These are phyloP conservation scores for Himalopsyche anomala DNA, from an alignment of 2,888 invertebrate genomes.

Conservation along the genomic window DNA sequence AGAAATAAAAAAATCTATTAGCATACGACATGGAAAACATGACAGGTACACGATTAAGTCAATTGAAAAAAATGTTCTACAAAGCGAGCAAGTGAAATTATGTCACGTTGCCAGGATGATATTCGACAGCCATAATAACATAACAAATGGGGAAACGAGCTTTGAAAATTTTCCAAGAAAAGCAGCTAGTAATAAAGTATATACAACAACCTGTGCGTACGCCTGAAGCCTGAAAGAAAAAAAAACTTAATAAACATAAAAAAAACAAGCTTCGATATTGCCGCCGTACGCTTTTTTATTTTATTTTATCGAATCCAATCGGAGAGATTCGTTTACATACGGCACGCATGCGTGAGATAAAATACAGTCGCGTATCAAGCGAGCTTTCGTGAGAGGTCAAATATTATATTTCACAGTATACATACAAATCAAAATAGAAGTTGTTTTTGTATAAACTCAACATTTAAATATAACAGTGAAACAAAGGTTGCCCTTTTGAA, in stretches of 20 bases:
- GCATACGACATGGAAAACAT: neutral
- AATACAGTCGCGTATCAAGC: too few species aligned
- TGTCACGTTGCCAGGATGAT: constrained; percentile 12
- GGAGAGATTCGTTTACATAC: constrained; percentile 16
- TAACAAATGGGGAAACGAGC: constrained; percentile 8
- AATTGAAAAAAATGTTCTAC: neutral
- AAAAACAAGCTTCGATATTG: constrained; percentile 34
- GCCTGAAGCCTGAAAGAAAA: constrained; percentile 24
- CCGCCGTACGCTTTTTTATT: constrained; percentile 25
- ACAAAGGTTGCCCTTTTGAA: too few species aligned
- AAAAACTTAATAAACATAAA: constrained; percentile 29
- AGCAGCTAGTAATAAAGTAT: neutral
- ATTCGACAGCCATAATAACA: constrained; percentile 34
- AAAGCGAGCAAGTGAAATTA: neutral
- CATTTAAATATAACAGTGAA: too few species aligned
- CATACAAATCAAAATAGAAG: too few species aligned
- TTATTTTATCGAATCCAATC: constrained; percentile 34
- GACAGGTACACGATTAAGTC: neutral
- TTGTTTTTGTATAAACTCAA: too few species aligned
- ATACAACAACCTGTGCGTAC: constrained; percentile 26
- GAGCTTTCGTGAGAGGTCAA: too few species aligned
- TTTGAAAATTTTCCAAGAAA: constrained; percentile 8
- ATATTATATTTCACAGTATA: too few species aligned
- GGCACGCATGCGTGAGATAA: neutral
- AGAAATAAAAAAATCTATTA: neutral